These are phyloP conservation scores for Cariama cristata DNA, from an alignment of 2,113 vertebrate genomes.

Conservation along the genomic window DNA sequence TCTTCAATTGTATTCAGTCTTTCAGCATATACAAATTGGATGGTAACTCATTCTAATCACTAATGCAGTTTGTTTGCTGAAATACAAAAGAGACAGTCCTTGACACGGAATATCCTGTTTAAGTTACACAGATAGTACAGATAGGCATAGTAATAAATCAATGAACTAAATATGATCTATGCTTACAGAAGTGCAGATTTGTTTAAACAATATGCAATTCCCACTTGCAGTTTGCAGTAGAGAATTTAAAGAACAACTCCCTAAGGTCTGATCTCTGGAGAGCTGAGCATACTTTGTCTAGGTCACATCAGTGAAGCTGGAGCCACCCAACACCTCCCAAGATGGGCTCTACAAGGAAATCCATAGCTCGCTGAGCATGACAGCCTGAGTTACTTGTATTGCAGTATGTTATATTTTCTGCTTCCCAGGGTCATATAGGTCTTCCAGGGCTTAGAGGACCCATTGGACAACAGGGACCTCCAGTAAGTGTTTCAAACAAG, in stretches of 20 bases:
- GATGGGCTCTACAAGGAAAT: background rate
- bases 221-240: background rate
- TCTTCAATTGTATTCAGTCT: background rate
- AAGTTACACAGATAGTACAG: background rate
- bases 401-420: conserved; percentile 11
- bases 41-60: background rate
- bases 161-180: background rate
- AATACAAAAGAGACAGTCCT: background rate
- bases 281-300: background rate
- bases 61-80: background rate
- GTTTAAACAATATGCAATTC: background rate
- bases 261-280: background rate
- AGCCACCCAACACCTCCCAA: background rate
- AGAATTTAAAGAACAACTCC: background rate
- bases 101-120: background rate
- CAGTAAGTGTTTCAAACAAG: conserved; percentile 82
- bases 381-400: background rate
- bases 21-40: background rate
- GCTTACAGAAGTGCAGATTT: background rate
- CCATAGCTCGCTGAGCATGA: background rate
- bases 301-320: background rate
- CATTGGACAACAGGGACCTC: conserved; percentile 89
- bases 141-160: background rate
- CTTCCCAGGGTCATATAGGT: conserved; percentile 87
- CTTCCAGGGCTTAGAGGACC: conserved; percentile 86